Evolutionary conservation across 2,888 invertebrate genomes (phyloP).

Genomic region (Latheticus oryzae): DNA sequence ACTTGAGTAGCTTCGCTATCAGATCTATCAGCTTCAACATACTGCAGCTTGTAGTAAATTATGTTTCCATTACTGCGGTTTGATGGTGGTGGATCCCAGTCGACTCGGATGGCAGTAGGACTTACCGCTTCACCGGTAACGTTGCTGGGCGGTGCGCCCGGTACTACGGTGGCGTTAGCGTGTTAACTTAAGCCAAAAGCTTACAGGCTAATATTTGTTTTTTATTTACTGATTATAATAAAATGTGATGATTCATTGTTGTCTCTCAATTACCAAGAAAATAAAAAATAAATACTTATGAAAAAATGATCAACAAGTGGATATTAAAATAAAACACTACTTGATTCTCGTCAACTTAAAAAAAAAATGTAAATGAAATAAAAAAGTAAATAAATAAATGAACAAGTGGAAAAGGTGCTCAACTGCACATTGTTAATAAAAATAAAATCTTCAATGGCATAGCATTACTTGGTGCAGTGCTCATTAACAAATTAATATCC

Average conservation of each 20-base stretch:
- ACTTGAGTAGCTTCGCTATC: constrained; percentile 87
- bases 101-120: constrained; percentile 88
- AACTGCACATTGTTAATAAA: constrained; percentile 49
- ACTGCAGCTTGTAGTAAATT: constrained; percentile 94
- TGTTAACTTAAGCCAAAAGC: constrained; percentile 58
- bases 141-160: constrained; percentile 96
- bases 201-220: constrained; percentile 54
- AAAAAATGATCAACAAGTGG: constrained; percentile 58
- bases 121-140: constrained; percentile 89
- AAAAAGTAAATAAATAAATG: constrained; percentile 47
- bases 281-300: constrained; percentile 39
- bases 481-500: constrained; percentile 65
- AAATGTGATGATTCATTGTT: too few species aligned
- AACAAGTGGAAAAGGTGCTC: constrained; percentile 61
- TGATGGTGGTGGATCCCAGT: constrained; percentile 93
- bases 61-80: constrained; percentile 93
- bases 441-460: constrained; percentile 50
- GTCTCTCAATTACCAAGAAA: constrained; percentile 36
- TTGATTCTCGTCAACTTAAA: constrained; percentile 22
- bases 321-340: constrained; percentile 58
- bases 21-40: constrained; percentile 85
- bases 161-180: constrained; percentile 75
- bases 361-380: constrained; percentile 48
- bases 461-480: constrained; percentile 64
- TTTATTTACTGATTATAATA: constrained; percentile 37